Percentiles rank a stretch among this genome's conserved stretches.
These are phyloP conservation scores for Pseudorectes ferrugineus DNA, from an alignment of 2,113 vertebrate species.

Conservation along the genomic window DNA sequence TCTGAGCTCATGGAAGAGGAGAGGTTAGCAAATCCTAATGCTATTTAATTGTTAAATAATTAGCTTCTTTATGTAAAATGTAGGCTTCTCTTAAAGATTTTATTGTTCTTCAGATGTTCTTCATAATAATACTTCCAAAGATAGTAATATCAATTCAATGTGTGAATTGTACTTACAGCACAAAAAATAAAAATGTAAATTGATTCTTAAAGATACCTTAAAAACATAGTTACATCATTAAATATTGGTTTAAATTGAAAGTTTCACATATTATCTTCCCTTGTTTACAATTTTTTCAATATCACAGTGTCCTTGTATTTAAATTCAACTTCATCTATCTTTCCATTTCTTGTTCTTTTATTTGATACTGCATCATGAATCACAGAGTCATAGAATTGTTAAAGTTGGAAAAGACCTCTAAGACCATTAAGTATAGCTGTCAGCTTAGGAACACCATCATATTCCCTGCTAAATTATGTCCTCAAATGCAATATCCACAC, in stretches of 20 bases:
- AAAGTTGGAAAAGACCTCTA: neutral
- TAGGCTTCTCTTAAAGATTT: neutral
- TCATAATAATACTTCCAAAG: neutral
- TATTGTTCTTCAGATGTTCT: neutral
- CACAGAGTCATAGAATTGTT: neutral
- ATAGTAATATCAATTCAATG: accelerated
- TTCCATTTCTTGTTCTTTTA: neutral
- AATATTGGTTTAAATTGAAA: neutral
- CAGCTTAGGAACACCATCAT: neutral
- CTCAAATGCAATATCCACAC: neutral
- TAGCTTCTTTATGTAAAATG: neutral
- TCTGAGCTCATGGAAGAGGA: neutral
- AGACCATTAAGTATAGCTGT: neutral
- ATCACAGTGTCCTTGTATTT: neutral
- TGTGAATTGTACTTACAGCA: neutral
- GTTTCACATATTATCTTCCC: neutral
- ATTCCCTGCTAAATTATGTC: neutral
- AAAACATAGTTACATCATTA: neutral
- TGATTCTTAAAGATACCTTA: neutral
- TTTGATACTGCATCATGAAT: neutral
- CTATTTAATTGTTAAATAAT: neutral
- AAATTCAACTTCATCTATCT: neutral
- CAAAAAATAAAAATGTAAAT: neutral
- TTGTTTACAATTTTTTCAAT: neutral
- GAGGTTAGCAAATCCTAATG: neutral